Evolutionary conservation across 2,113 vertebrate genomes (phyloP).

Genomic region (Cyanoderma ruficeps): DNA sequence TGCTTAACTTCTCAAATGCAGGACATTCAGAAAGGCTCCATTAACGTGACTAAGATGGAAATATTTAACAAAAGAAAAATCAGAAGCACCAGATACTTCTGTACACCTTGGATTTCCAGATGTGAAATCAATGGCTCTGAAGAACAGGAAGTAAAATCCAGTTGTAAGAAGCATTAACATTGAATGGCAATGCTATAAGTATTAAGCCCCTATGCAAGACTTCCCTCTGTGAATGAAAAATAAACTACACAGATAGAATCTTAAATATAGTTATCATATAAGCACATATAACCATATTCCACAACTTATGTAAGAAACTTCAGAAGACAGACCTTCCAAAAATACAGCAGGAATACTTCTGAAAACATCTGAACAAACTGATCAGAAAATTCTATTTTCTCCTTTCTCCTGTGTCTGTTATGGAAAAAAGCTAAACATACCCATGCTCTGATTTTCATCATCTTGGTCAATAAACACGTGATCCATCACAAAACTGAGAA

Average conservation of each 20-base stretch:
- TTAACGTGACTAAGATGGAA: background rate
- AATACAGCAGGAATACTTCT: background rate
- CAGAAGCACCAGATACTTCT: background rate
- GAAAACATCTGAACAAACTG: background rate
- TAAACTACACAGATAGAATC: background rate
- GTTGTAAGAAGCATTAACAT: background rate
- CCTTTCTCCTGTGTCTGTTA: background rate
- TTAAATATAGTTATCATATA: background rate
- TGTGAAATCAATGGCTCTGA: background rate
- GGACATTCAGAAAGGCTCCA: background rate
- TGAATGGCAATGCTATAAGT: background rate
- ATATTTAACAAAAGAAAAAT: background rate
- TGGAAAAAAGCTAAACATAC: slow-evolving; percentile 72
- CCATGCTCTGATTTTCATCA: slow-evolving; percentile 99
- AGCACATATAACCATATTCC: background rate
- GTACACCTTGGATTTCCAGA: background rate
- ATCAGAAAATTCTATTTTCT: background rate
- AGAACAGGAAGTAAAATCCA: background rate
- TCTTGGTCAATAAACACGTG: slow-evolving; percentile 99
- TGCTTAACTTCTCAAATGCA: background rate
- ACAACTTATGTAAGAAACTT: background rate
- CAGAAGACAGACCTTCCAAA: background rate
- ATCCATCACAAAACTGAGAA: slow-evolving; percentile 97
- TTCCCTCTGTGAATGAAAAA: background rate
- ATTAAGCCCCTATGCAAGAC: background rate